These are phyloP conservation scores for Protophormia terraenovae DNA, from an alignment of 2,888 invertebrate genomes.

Conservation along the genomic window DNA sequence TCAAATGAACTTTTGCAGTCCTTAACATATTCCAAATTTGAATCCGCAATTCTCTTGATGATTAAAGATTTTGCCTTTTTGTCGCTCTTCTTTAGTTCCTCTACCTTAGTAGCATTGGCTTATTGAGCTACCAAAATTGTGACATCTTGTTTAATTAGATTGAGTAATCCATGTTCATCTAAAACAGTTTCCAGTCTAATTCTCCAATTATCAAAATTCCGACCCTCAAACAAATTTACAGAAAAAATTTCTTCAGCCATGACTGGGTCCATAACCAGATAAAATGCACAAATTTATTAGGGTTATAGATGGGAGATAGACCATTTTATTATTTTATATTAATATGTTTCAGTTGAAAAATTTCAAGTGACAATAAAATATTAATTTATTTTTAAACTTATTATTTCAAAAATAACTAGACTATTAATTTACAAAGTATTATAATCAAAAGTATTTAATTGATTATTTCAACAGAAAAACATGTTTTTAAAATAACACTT, in stretches of 20 bases:
- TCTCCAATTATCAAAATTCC: slow-evolving; percentile 2
- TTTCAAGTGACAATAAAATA: too few relatives aligned
- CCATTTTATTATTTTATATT: too few relatives aligned
- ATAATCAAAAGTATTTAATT: too few relatives aligned
- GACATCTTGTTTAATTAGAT: neutral
- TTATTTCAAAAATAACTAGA: too few relatives aligned
- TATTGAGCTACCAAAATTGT: neutral
- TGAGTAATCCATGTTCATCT: neutral
- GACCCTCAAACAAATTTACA: slow-evolving; percentile 12
- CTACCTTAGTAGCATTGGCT: neutral
- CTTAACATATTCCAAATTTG: slow-evolving; percentile 14
- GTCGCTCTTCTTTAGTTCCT: neutral
- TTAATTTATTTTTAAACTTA: too few relatives aligned
- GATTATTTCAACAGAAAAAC: too few relatives aligned
- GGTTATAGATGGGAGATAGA: too few relatives aligned
- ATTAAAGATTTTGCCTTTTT: neutral
- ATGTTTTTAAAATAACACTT: too few relatives aligned
- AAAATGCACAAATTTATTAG: too few relatives aligned
- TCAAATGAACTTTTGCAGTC: slow-evolving; percentile 2
- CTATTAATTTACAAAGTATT: too few relatives aligned
- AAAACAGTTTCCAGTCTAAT: neutral
- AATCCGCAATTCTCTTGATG: slow-evolving; percentile 5
- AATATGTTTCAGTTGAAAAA: too few relatives aligned
- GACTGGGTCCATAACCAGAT: slow-evolving; percentile 10
- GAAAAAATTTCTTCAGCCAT: slow-evolving; percentile 1